A percentile compares a stretch with the other conserved stretches of the same genome.
Evolutionary conservation across 92 coral and sea anemone genomes (phyloP).

Genomic region (Phenganax subtilis): DNA sequence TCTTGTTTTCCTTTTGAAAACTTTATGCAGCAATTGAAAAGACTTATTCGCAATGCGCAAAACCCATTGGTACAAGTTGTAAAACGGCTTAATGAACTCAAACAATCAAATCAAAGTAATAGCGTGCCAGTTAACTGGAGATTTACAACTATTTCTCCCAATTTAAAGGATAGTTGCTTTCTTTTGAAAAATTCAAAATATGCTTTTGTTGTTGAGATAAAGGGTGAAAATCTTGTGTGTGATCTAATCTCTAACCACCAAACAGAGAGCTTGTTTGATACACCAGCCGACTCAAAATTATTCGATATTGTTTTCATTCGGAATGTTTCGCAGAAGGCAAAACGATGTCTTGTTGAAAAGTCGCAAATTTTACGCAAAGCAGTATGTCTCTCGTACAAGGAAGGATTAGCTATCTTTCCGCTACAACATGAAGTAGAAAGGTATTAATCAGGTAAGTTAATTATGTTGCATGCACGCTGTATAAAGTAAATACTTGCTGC

Average conservation of each 20-base stretch:
- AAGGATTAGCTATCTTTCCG: neutral
- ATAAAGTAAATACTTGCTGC: too few species aligned
- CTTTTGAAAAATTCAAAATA: too few species aligned
- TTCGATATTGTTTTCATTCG: neutral
- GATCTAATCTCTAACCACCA: neutral
- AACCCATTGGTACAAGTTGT: neutral
- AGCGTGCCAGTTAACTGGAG: too few species aligned
- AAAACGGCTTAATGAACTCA: neutral
- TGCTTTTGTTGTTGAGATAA: too few species aligned
- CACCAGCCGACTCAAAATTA: neutral
- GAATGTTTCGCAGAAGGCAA: neutral
- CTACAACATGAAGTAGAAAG: conserved; percentile 1
- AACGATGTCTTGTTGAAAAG: conserved; percentile 1
- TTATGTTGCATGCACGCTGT: too few species aligned
- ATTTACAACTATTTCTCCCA: too few species aligned
- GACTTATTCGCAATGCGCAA: neutral
- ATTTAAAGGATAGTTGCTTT: too few species aligned
- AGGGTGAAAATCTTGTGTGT: too few species aligned
- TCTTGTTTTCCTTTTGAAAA: neutral
- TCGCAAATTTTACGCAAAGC: neutral
- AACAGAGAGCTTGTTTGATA: conserved; percentile 1
- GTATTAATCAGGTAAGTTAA: too few species aligned
- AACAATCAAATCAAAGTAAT: too few species aligned
- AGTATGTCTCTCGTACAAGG: neutral
- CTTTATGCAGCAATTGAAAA: neutral